Base-by-base conservation (phyloP, 2,797 vertebrate species). In the Salarias fasciatus region DNA sequence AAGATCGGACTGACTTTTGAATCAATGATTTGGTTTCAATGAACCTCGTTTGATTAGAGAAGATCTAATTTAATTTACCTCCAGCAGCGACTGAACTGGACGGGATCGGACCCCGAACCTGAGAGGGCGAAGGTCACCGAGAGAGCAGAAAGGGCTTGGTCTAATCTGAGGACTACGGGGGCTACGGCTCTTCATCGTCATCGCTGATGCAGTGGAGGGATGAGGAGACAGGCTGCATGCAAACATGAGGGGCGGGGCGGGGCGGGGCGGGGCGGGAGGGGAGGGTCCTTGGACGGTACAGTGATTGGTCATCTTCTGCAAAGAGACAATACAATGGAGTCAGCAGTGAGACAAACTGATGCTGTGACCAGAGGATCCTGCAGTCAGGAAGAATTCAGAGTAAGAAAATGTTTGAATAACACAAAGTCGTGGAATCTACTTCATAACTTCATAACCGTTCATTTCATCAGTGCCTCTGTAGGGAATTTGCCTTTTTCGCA, bases 181-280 rank as follows among this genome's bases (percentile, higher is more conserved):
- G 75, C 77, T 80, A 89, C 67, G 68, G 78, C 68, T 82, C 78
- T 63, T 84, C 65, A 75, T 86, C 80, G 51, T 86, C 75, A 69
- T 77, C 40, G 46, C 55, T 63, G 81, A 79, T 82, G 79, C 57
- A 66, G 58, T 72, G 66, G 75, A 51, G 63, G 58, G 75, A 67
- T 1, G 11, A 41, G 56, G 73, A 73, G 72, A 58, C 41, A 49
- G 87, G 90, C 88, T 77, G 88, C 92, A 92, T 93, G 92, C 92
- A 92, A 73, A 78, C 18, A 24, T 18, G 24, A 24, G 24, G 18
- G 3, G 3, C 18, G 18, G 18, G 18, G 24, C 3, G 18, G 18
- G 18, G 54, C 44, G 47, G 63, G 50, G 38, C 11, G 70, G 69
- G 72, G n/a, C 61, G 59, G 75, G 54, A 44, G 47, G 63, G 50